Base-by-base conservation (phyloP, 2,113 vertebrate genomes). In the Siphamia tubifer region DNA sequence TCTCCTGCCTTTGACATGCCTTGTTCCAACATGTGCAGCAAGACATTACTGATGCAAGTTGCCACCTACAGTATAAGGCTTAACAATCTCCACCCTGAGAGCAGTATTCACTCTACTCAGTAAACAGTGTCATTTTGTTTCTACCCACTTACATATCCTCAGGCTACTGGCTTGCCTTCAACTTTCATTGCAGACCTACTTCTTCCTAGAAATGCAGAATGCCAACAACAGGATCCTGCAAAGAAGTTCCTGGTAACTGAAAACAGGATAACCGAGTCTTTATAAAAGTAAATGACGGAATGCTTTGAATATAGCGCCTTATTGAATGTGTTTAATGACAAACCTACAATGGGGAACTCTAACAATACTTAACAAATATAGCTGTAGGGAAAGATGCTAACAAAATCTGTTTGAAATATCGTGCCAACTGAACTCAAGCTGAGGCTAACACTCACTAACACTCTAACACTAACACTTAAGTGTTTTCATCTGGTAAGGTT, bases 161-260 rank as follows among this genome's bases (percentile, higher is more conserved):
- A 3, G 77, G 87, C 43, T 27, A 20, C 6, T 64, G 71, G 62
- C 70, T 9, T 13, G 2, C n/a, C 24, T 32, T 76, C 64, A 80
- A 15, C 55, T 36, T 19, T 77, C 40, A 55, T 47, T 35, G 5
- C 28, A 42, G 15, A 0, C 32, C 60, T 42, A 43, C 20, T 25
- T 32, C 15, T 53, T 78, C 42, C 25, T 6, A 23, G 35, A 68
- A 73, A 55, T 17, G 30, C 11, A 39, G 40, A 15, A 11, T 2
- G 25, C 24, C 28, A 62, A 30, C 39, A 57, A 32, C 52, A 76
- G 34, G 43, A 45, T 9, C 17, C 30, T 28, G 23, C 3, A 24
- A 19, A 68, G 44, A 6, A 0, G 10, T 11, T 48, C 31, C 39
- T 58, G 25, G 32, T 54, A 5, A 23, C 25, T 42, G 15, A 24